These are phyloP conservation scores for Anneissia japonica DNA, from an alignment of 35 echinoderm and acorn worm species.

Conservation along the genomic window DNA sequence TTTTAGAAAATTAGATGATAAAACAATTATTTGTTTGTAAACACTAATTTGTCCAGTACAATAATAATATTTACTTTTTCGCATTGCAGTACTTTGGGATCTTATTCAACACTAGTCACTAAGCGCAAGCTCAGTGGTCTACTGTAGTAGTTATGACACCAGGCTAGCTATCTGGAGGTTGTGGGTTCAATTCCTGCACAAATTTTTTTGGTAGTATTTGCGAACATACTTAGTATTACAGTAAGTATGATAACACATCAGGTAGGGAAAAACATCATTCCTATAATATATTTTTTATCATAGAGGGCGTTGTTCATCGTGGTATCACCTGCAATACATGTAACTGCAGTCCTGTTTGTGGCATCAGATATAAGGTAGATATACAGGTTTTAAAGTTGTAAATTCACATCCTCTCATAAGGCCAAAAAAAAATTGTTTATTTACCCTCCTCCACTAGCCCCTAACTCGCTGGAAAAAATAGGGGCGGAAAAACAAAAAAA, in stretches of 20 bases:
- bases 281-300: background rate
- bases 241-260: background rate
- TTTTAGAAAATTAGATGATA: too few species aligned
- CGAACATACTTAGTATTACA: background rate
- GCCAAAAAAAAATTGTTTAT: too few species aligned
- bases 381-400: background rate
- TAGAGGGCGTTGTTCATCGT: constrained; percentile 59
- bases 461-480: too few species aligned
- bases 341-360: constrained; percentile 63
- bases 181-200: background rate
- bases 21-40: too few species aligned
- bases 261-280: background rate
- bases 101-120: too few species aligned
- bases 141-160: background rate
- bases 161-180: background rate
- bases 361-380: constrained; percentile 58
- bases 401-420: background rate
- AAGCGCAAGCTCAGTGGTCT: too few species aligned
- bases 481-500: too few species aligned
- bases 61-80: too few species aligned
- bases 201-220: background rate
- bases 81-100: too few species aligned
- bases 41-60: too few species aligned
- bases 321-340: constrained; percentile 68
- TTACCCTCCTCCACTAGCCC: too few species aligned